A percentile compares a stretch with the other conserved stretches of the same genome.
Evolutionary conservation across 2,888 invertebrate genomes (phyloP).

Genomic region (Tribolium freemani): DNA sequence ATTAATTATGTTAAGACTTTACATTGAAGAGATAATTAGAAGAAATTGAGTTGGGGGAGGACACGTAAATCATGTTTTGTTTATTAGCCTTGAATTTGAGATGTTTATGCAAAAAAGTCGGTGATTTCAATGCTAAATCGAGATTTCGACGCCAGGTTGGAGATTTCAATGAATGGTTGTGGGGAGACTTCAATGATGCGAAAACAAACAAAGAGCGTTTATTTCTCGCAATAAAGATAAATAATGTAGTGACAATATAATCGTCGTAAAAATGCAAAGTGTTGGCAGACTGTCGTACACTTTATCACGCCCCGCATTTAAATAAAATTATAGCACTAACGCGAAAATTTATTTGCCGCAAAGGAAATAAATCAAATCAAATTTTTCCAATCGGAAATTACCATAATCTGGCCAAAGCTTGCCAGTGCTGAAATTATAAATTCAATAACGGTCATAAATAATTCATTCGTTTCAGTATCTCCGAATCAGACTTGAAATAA

Average conservation of each 20-base stretch:
- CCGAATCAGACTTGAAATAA: background rate
- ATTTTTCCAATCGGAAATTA: background rate
- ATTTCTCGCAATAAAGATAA: background rate
- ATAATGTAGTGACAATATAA: background rate
- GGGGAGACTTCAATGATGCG: too few species aligned
- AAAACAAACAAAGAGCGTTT: too few species aligned
- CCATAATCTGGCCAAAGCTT: background rate
- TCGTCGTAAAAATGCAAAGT: background rate
- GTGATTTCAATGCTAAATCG: background rate
- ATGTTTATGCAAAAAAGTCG: background rate
- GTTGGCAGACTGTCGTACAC: background rate
- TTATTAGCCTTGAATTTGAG: background rate
- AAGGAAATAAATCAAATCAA: slow-evolving; percentile 10
- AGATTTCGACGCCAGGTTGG: too few species aligned
- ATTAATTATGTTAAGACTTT: background rate
- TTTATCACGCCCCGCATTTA: slow-evolving; percentile 18
- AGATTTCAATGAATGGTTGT: too few species aligned
- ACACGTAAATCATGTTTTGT: background rate
- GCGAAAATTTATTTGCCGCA: slow-evolving; percentile 15
- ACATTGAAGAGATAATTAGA: background rate
- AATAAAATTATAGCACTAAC: slow-evolving; percentile 6
- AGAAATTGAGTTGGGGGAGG: background rate
- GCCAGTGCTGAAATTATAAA: background rate
- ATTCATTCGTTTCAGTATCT: slow-evolving; percentile 2
- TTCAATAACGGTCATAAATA: slow-evolving; percentile 13